phyloP scores from a whole-genome alignment of 2,888 invertebrate genomes.

The Trachelus troglodyta region DNA sequence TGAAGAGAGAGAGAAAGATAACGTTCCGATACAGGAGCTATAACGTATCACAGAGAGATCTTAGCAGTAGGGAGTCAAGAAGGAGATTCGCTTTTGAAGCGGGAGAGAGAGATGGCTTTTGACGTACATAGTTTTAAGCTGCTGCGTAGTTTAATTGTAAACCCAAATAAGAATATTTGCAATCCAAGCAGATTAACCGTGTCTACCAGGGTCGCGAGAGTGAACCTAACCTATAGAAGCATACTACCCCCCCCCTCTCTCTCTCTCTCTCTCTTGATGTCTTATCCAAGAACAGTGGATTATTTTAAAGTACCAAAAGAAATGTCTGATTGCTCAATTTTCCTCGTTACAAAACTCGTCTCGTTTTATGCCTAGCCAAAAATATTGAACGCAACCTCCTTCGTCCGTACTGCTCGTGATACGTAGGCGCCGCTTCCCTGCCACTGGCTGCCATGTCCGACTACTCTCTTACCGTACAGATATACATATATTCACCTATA shows the following conservation, averaged over 20 bases:
- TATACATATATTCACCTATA: neutral
- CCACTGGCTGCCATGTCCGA: neutral
- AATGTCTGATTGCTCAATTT: neutral
- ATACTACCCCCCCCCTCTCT: neutral
- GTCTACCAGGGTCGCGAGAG: neutral
- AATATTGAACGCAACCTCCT: neutral
- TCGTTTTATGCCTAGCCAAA: neutral
- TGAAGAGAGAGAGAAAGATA: neutral
- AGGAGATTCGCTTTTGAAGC: neutral
- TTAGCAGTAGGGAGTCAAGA: neutral
- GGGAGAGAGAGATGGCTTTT: neutral
- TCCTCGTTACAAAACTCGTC: neutral
- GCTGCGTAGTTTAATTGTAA: neutral
- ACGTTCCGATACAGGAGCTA: neutral
- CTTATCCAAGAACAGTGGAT: neutral
- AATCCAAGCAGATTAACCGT: neutral
- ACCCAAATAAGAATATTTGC: neutral
- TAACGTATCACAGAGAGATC: neutral
- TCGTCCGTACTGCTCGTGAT: neutral
- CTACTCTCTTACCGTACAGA: conserved; percentile 1
- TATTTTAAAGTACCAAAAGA: neutral
- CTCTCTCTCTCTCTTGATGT: neutral
- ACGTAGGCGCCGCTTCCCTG: conserved; percentile 1
- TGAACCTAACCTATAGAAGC: neutral
- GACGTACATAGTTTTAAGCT: neutral